These are phyloP conservation scores for Haliclona indistincta DNA, from an alignment of 37 sponge, comb jelly and placozoan species.

Conservation along the genomic window DNA sequence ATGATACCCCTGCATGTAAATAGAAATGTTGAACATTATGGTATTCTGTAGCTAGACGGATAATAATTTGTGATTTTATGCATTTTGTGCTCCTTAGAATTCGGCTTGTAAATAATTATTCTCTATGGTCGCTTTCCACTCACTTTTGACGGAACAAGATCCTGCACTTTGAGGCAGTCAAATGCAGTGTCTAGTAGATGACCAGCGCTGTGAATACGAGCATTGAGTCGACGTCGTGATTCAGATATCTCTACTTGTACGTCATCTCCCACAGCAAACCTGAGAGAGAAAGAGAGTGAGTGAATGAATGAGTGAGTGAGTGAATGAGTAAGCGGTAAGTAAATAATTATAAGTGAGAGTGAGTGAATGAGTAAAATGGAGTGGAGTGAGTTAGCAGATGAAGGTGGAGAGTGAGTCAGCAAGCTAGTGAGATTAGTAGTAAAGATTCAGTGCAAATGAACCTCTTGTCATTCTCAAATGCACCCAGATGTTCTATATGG, in stretches of 20 bases:
- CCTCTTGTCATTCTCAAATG: constrained; percentile 20
- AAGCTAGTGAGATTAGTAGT: neutral
- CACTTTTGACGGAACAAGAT: constrained; percentile 68
- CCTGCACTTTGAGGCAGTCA: constrained; percentile 30
- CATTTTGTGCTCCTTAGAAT: too few species aligned
- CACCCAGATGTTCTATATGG: constrained; percentile 66
- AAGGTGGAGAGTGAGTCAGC: neutral
- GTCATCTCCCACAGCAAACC: constrained; percentile 49
- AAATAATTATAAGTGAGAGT: neutral
- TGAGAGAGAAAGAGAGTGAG: neutral
- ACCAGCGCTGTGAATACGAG: constrained; percentile 75
- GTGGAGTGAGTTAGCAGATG: neutral
- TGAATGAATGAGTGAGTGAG: neutral
- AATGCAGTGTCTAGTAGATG: constrained; percentile 75
- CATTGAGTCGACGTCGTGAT: constrained; percentile 36
- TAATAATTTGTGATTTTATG: neutral
- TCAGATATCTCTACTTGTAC: constrained; percentile 43
- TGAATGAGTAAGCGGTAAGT: neutral
- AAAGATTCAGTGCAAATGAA: neutral
- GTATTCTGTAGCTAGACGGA: neutral
- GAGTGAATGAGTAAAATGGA: neutral
- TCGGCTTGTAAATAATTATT: neutral
- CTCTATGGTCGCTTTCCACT: neutral
- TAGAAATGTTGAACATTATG: neutral
- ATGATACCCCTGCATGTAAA: constrained; percentile 65